Evolutionary conservation across 2,888 invertebrate genomes (phyloP), one percentile per base, ranked within the genome.

Genomic region (Oscheius sp.): DNA sequence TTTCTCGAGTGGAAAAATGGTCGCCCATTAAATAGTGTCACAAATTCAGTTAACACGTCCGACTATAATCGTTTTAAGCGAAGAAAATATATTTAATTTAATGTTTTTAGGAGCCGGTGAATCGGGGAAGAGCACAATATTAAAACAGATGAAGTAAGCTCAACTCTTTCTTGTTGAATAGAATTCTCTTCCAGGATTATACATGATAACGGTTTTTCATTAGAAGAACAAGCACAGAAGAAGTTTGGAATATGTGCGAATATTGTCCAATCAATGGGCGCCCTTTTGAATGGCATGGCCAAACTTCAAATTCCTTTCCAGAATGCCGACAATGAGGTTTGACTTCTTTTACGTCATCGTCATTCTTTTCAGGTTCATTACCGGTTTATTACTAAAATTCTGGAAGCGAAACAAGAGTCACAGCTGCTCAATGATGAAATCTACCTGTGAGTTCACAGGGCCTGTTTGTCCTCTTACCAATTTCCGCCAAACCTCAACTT

Each of bases 121-220:
- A 92, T 97, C 96, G 88, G 98, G 98, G 89, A 98, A 98, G 92
- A 96, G 96, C 92, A 98, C 97, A 89, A 96, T 98, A 92, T 95
- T 98, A 88, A 98, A 98, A 93, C 97, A 98, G 93, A 97, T 98
- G 96, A 98, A 96, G 96, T 96, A 91, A 94, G 95, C 93, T 89
- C 2, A 12, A 58, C 9, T 6, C 35, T 35, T 35, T 35, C 9
- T 35, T 9, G 3, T 21, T 27, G 21, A 43, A 46, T 16, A 2
- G n/a, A 53, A 55, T 0, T 18, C 1, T 29, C 23, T 12, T 79
- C 72, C 63, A 96, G 96, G 93, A 99, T 99, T 92, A 99, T 99
- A 91, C 99, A 99, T 93, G 98, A 99, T 92, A 96, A 96, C 91
- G 98, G 99, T 83, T 99, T 98, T 91, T 96, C 98, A 90, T 94